Conservation (phyloP, 2,888 invertebrate species). For the Lasioglossum figueresi region DNA sequence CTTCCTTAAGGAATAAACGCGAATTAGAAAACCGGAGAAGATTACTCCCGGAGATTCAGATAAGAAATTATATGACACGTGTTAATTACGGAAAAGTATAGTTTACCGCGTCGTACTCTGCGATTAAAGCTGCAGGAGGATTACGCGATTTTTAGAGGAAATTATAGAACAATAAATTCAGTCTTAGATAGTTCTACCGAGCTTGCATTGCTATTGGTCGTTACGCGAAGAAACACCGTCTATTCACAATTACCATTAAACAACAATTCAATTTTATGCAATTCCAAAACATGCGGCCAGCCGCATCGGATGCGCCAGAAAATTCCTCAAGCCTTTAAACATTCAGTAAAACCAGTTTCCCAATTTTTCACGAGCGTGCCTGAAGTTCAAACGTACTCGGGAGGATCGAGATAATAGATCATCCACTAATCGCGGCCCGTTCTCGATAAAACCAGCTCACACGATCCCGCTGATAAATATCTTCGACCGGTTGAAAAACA, state of each 20-base stretch:
- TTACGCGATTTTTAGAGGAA: neutral
- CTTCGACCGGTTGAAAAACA: neutral
- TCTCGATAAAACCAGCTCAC: neutral
- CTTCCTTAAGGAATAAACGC: neutral
- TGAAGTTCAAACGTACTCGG: neutral
- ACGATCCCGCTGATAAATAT: neutral
- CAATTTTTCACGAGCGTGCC: neutral
- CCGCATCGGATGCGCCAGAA: neutral
- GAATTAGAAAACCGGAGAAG: neutral
- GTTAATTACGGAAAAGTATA: neutral
- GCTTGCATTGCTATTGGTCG: neutral
- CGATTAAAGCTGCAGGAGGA: neutral
- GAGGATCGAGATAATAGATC: neutral
- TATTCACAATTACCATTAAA: too few species aligned
- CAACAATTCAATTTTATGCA: too few species aligned
- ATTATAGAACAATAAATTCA: neutral
- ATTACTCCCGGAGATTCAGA: neutral
- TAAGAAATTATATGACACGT: neutral
- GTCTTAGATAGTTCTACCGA: neutral
- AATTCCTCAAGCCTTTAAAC: neutral
- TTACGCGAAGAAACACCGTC: too few species aligned
- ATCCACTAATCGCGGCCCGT: neutral
- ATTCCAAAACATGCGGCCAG: too few species aligned
- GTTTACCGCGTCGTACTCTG: neutral
- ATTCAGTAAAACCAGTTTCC: neutral